Conservation (phyloP, 30 jellyfish, hydroid and myxozoan species). For the Hydractinia symbiolongicarpus region DNA sequence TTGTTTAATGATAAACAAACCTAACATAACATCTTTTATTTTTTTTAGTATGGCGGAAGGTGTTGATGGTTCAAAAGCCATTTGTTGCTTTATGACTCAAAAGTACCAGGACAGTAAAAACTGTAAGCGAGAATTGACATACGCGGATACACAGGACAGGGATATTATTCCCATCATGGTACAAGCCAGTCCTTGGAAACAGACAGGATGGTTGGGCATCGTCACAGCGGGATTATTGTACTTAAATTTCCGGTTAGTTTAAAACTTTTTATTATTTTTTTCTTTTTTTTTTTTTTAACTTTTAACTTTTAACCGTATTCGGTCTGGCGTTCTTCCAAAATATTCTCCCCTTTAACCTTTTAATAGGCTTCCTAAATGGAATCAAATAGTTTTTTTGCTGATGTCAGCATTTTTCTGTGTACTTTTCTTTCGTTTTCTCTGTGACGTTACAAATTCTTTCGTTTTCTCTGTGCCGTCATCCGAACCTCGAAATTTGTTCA, state of each 20-base stretch:
- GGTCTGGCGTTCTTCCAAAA: too few relatives aligned
- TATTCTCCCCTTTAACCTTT: too few relatives aligned
- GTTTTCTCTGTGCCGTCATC: too few relatives aligned
- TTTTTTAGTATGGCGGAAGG: slow-evolving; percentile 73
- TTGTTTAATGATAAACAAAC: too few relatives aligned
- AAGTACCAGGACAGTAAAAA: slow-evolving; percentile 60
- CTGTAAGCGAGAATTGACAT: slow-evolving; percentile 71
- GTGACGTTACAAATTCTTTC: too few relatives aligned
- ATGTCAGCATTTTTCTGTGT: too few relatives aligned
- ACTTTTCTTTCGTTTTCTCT: too few relatives aligned
- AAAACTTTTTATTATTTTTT: not conserved
- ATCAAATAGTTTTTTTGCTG: too few relatives aligned
- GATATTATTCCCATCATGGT: slow-evolving; percentile 70
- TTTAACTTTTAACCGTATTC: not conserved
- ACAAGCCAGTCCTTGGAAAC: slow-evolving; percentile 20
- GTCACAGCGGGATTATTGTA: slow-evolving; percentile 73
- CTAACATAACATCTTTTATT: not conserved
- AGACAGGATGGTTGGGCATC: slow-evolving; percentile 55
- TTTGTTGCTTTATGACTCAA: slow-evolving; percentile 59
- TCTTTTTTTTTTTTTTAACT: not conserved
- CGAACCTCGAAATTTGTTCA: too few relatives aligned
- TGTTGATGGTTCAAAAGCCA: slow-evolving; percentile 61
- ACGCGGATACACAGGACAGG: slow-evolving; percentile 47
- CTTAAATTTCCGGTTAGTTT: slow-evolving; percentile 56
- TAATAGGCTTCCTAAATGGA: too few relatives aligned